Evolutionary conservation across 2,797 vertebrate genomes (phyloP).

Genomic region (Cyclura pinguis): DNA sequence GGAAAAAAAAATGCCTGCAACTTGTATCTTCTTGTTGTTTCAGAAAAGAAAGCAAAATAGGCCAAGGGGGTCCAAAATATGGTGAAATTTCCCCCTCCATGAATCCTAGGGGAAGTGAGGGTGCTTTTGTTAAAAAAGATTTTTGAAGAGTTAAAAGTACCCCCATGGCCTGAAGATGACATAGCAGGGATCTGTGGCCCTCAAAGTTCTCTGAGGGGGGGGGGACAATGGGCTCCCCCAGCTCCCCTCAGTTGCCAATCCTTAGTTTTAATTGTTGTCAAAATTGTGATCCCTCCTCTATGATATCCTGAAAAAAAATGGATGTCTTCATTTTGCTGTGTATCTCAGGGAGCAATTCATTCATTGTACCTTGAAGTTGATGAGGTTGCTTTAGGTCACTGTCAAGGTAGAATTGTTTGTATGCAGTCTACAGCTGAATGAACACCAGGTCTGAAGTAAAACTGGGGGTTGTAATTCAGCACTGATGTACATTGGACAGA

Average conservation of each 20-base stretch:
- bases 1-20: too few relatives aligned
- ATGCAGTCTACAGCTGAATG: neutral
- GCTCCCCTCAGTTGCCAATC: too few relatives aligned
- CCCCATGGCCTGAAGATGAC: neutral
- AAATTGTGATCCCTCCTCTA: neutral
- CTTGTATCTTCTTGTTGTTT: too few relatives aligned
- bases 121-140: too few relatives aligned
- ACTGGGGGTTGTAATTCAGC: neutral
- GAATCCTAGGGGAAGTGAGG: too few relatives aligned
- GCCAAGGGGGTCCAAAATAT: too few relatives aligned
- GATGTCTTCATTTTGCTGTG: neutral
- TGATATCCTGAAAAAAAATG: neutral
- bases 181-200: neutral
- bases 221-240: too few relatives aligned
- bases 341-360: accelerated
- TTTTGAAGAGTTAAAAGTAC: neutral
- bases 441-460: neutral
- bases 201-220: neutral
- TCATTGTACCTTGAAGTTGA: neutral
- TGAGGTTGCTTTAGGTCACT: slow-evolving; percentile 10
- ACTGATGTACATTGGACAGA: neutral
- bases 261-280: neutral
- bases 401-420: neutral
- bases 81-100: too few relatives aligned
- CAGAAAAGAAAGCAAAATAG: too few relatives aligned